Conservation (phyloP, 2,113 vertebrate species). For the Lophius piscatorius region DNA sequence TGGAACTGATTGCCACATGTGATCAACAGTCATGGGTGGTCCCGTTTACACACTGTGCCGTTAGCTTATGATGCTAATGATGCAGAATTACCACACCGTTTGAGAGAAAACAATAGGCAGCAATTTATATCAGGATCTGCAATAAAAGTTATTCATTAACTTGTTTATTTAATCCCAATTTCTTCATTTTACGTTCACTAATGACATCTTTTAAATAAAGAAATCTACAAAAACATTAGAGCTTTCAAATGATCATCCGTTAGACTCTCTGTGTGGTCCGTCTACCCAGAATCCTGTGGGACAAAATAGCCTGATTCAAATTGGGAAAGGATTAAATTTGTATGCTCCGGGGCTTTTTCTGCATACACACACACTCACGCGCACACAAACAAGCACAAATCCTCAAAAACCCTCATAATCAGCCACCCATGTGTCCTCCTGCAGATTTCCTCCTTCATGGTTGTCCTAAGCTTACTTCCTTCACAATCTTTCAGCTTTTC, state of each 20-base stretch:
- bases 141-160: no score
- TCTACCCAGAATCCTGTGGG: constrained; percentile 7
- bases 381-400: neutral
- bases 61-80: no score
- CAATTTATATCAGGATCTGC: no score
- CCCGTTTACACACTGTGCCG: no score
- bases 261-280: constrained; percentile 53
- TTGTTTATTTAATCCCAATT: no score
- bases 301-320: constrained; percentile 30
- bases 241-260: neutral
- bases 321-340: constrained; percentile 59
- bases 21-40: no score
- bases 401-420: constrained; percentile 1
- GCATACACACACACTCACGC: neutral
- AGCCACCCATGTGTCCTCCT: constrained; percentile 18
- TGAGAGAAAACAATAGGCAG: no score
- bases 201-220: no score
- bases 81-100: no score
- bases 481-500: constrained; percentile 11
- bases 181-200: no score
- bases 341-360: constrained; percentile 31
- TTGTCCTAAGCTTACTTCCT: constrained; percentile 9
- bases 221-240: no score
- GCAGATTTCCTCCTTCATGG: constrained; percentile 3
- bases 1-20: no score